Evolutionary conservation across 2,113 vertebrate species (phyloP).

Genomic region (Phrynosoma platyrhinos): DNA sequence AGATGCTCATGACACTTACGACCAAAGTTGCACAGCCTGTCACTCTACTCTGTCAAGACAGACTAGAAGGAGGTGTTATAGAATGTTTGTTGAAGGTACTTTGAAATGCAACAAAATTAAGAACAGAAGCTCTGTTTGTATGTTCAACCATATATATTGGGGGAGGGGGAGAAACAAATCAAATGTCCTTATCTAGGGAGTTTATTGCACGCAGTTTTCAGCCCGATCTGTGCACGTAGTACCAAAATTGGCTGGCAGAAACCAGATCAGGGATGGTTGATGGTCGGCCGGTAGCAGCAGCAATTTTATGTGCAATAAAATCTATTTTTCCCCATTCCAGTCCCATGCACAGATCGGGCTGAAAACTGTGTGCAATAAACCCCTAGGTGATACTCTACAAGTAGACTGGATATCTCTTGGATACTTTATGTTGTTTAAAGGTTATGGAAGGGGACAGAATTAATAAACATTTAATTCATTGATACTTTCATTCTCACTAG

Average conservation of each 20-base stretch:
- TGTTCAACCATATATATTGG: background rate
- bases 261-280: too few relatives aligned
- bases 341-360: too few relatives aligned
- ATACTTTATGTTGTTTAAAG: background rate
- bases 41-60: background rate
- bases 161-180: background rate
- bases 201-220: too few relatives aligned
- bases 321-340: too few relatives aligned
- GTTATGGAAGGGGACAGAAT: background rate
- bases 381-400: background rate
- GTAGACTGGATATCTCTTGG: background rate
- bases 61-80: background rate
- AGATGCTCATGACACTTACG: background rate
- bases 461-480: conserved; percentile 3
- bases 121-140: background rate
- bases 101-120: background rate
- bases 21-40: background rate
- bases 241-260: too few relatives aligned
- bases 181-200: background rate
- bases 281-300: too few relatives aligned
- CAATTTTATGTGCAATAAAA: too few relatives aligned
- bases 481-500: background rate
- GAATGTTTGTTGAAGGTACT: background rate
- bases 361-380: too few relatives aligned
- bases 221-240: too few relatives aligned